A percentile compares a stretch with the other conserved stretches of the same genome.
phyloP scores from a whole-genome alignment of 2,888 invertebrate species.

The Ophioninae sp. region DNA sequence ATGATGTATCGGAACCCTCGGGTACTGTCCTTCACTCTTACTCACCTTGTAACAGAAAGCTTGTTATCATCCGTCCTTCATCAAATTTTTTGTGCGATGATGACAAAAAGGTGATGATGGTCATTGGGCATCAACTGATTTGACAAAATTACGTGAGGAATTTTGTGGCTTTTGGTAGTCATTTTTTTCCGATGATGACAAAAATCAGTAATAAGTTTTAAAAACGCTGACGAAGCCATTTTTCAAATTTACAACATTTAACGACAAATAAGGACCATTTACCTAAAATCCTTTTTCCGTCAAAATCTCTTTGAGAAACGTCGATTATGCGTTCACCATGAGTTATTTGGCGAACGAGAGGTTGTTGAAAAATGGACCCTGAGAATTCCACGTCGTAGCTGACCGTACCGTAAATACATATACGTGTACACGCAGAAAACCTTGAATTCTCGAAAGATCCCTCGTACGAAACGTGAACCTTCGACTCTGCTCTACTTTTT shows the following conservation, averaged over 20 bases:
- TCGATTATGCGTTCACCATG: not conserved
- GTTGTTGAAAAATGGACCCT: not conserved
- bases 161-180: not conserved
- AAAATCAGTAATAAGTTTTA: too few relatives aligned
- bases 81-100: not conserved
- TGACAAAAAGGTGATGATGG: not conserved
- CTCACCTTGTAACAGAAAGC: not conserved
- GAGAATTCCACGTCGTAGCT: constrained; percentile 17
- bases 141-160: not conserved
- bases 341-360: constrained; percentile 15
- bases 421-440: constrained; percentile 7
- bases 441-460: constrained; percentile 21
- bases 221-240: not conserved
- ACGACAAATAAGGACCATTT: not conserved
- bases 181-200: not conserved
- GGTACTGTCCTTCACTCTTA: constrained; percentile 5
- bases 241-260: not conserved
- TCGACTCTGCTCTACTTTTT: constrained; percentile 21
- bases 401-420: constrained; percentile 1
- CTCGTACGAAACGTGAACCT: constrained; percentile 25
- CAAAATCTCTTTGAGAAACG: not conserved
- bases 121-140: not conserved
- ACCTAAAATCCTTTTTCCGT: not conserved
- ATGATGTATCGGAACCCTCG: constrained; percentile 23
- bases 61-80: not conserved